Conservation (phyloP, 2,113 vertebrate species). For the Bostrychus sinensis region DNA sequence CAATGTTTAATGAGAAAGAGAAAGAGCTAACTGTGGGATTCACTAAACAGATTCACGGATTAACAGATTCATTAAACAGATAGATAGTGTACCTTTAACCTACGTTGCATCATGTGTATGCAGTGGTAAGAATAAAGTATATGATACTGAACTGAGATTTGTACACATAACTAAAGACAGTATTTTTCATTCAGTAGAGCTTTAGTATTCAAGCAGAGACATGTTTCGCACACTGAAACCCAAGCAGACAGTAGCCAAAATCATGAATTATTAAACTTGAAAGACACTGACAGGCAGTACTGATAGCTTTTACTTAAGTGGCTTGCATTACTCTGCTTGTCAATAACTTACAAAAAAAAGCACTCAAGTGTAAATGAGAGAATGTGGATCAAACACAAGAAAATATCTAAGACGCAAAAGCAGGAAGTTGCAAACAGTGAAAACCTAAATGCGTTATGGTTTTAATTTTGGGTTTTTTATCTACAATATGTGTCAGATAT, state of each 20-base stretch:
- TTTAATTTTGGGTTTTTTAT: not conserved
- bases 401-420: not conserved
- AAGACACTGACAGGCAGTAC: slow-evolving; percentile 21
- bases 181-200: slow-evolving; percentile 1
- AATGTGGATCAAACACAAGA: not conserved
- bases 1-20: not conserved
- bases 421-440: not conserved
- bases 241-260: slow-evolving; percentile 17
- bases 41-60: too few species aligned
- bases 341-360: slow-evolving; percentile 14
- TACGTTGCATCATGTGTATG: not conserved
- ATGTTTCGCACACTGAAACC: slow-evolving; percentile 17
- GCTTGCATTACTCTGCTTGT: slow-evolving; percentile 3
- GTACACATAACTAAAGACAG: not conserved
- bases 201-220: not conserved
- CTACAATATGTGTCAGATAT: not conserved
- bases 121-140: not conserved
- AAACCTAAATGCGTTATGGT: not conserved
- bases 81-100: not conserved
- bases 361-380: slow-evolving; percentile 16
- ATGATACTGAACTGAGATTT: not conserved
- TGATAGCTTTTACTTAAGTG: slow-evolving; percentile 25
- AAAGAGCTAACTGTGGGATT: too few species aligned
- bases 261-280: slow-evolving; percentile 53
- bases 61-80: not conserved